Base-by-base conservation (phyloP, 2,797 vertebrate species). In the Pangasius djambal region DNA sequence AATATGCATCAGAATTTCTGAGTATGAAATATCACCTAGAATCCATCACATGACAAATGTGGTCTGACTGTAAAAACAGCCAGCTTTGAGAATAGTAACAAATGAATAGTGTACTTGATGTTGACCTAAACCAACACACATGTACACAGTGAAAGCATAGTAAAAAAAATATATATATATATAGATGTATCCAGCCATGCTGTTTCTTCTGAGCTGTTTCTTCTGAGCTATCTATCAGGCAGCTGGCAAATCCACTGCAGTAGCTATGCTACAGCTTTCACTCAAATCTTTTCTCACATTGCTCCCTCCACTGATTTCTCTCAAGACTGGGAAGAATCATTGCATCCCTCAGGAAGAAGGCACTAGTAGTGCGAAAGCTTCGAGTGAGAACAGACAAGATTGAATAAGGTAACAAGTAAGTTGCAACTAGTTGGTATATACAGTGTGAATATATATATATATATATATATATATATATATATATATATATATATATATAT, bases 251-350 rank as follows among this genome's bases (percentile, higher is more conserved):
- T 86, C 78, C 69, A 69, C 50, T 86, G 81, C 72, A 70, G 70
- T 61, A 69, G 85, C 48, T 34, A 57, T 70, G 61, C 87, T 91
- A 79, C 57, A 89, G 88, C 87, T 92, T 89, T 88, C 70, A 88
- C 88, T 90, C 78, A 92, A 91, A 93, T 88, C 89, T 65, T 88
- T 91, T 91, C 89, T 91, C 86, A 87, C 72, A 18, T 90, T 69
- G 28, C 44, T 84, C 52, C 40, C 88, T 90, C 69, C 88, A 92
- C 92, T 89, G 92, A 94, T 93, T 88, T 88, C 89, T 92, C 89
- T 90, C 90, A 92, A 87, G 89, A 89, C 70, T 88, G 87, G 69
- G 44, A 87, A 67, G 79, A 86, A 88, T 86, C 91, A 91, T 88
- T 65, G 59, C 83, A 78, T 61, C 87, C 74, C 89, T 90, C 90